These are phyloP conservation scores for Loriculus beryllinus DNA, from an alignment of 2,797 vertebrate genomes.

Conservation along the genomic window DNA sequence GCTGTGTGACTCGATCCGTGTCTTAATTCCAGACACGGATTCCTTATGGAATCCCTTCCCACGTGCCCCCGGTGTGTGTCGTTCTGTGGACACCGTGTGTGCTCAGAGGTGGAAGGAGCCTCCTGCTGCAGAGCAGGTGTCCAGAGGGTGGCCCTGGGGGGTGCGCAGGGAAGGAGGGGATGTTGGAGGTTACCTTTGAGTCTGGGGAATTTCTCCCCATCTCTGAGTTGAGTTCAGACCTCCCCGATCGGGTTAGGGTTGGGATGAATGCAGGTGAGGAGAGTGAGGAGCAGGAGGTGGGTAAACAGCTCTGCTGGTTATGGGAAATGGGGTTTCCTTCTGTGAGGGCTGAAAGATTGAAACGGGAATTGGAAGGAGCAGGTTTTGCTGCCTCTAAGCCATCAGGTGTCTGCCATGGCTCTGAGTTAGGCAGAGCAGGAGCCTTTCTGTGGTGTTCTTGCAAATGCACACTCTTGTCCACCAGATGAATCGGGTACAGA, in stretches of 20 bases:
- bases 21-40: neutral
- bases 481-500: rapidly evolving
- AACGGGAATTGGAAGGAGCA: too few species aligned
- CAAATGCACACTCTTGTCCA: neutral
- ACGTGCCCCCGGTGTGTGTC: rapidly evolving
- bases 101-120: rapidly evolving
- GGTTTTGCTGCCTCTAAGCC: neutral
- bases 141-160: neutral
- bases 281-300: neutral
- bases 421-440: rapidly evolving
- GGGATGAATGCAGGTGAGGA: rapidly evolving
- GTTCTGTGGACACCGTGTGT: rapidly evolving
- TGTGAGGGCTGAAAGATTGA: neutral
- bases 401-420: neutral
- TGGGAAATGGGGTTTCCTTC: neutral
- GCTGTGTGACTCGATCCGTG: neutral
- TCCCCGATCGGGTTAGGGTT: neutral
- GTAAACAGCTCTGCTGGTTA: neutral
- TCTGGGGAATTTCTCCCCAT: neutral
- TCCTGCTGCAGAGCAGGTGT: neutral
- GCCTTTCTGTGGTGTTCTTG: rapidly evolving
- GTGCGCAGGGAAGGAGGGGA: neutral
- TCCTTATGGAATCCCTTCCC: rapidly evolving
- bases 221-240: neutral
- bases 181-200: neutral